phyloP scores from a whole-genome alignment of 2,888 invertebrate species.

The Troglohyphantes excavatus region DNA sequence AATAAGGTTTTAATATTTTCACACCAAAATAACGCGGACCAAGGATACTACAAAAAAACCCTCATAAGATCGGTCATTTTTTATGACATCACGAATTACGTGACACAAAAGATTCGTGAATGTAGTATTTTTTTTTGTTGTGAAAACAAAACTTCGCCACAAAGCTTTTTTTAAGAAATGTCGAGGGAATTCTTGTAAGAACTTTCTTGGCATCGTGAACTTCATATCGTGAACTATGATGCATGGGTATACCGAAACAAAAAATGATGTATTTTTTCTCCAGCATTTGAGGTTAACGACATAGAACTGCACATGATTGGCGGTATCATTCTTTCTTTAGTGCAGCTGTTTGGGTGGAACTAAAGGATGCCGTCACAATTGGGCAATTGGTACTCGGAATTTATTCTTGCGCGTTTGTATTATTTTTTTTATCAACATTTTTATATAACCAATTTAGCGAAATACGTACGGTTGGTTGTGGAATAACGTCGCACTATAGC shows the following conservation, averaged over 20 bases:
- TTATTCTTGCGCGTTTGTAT: background rate
- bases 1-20: too few relatives aligned
- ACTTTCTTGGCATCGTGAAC: background rate
- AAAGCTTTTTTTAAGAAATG: too few relatives aligned
- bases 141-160: too few relatives aligned
- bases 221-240: background rate
- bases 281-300: background rate
- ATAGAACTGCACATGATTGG: background rate
- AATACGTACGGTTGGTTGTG: too few relatives aligned
- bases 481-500: too few relatives aligned
- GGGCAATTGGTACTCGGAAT: slow-evolving; percentile 11
- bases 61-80: too few relatives aligned
- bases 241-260: background rate
- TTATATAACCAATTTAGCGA: too few relatives aligned
- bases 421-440: background rate
- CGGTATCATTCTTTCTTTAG: background rate
- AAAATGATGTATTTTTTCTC: background rate
- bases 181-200: background rate
- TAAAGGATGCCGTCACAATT: slow-evolving; percentile 13
- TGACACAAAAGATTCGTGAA: too few relatives aligned
- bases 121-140: too few relatives aligned
- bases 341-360: slow-evolving; percentile 12
- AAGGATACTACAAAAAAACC: too few relatives aligned
- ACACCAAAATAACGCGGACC: too few relatives aligned
- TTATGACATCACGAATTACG: too few relatives aligned